Evolutionary conservation across 2,888 invertebrate genomes (phyloP).

Genomic region (Cosmia pyralina): DNA sequence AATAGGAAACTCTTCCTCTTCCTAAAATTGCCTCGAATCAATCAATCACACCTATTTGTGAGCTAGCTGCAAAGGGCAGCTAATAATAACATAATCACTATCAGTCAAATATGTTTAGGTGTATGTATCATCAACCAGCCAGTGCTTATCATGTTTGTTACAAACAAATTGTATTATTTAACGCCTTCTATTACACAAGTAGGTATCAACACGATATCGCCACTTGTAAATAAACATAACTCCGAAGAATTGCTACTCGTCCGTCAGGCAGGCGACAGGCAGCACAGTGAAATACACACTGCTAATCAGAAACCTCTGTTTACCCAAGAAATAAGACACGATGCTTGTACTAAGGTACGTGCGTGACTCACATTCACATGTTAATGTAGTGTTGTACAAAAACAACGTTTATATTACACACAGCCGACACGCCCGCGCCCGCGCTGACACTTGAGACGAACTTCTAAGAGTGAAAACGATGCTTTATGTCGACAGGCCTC

Average conservation of each 20-base stretch:
- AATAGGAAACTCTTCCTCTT: not conserved
- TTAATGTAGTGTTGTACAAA: constrained; percentile 69
- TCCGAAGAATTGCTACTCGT: constrained; percentile 44
- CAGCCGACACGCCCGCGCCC: constrained; percentile 21
- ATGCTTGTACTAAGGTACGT: constrained; percentile 61
- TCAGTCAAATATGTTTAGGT: constrained; percentile 61
- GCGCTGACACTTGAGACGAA: constrained; percentile 17
- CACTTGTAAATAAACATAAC: constrained; percentile 56
- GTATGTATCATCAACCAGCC: constrained; percentile 48
- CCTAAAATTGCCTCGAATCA: not conserved
- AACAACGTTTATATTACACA: constrained; percentile 60
- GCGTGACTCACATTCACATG: constrained; percentile 71
- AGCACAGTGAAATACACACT: constrained; percentile 58
- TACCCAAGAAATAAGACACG: constrained; percentile 69
- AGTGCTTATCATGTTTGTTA: constrained; percentile 70
- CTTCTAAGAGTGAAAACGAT: constrained; percentile 53
- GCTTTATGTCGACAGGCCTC: constrained; percentile 41
- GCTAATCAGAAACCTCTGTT: constrained; percentile 70
- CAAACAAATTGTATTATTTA: constrained; percentile 68
- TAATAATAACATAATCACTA: constrained; percentile 58
- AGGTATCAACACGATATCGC: constrained; percentile 54
- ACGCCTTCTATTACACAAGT: constrained; percentile 62
- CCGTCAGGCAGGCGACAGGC: constrained; percentile 52
- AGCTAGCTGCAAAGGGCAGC: constrained; percentile 20
- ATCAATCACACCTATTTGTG: constrained; percentile 22